phyloP scores from a whole-genome alignment of 1,140 invertebrate species.

The Drosophila cardini region DNA sequence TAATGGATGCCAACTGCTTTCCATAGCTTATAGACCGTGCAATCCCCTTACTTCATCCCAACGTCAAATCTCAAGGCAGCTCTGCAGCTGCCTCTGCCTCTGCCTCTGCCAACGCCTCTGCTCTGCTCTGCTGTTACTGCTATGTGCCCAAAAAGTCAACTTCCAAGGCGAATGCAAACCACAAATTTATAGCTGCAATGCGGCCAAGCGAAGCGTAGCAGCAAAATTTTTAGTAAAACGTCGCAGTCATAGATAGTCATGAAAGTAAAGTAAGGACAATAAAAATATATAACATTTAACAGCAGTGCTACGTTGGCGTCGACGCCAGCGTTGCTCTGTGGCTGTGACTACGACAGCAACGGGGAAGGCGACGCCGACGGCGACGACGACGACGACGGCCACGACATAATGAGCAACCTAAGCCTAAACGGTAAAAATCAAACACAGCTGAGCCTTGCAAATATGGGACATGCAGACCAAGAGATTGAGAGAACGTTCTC shows the following conservation, averaged over 20 bases:
- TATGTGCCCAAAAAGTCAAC: constrained; percentile 61
- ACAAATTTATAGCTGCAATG: constrained; percentile 82
- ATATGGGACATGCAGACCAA: constrained; percentile 63
- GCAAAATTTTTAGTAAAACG: constrained; percentile 56
- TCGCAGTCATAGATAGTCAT: constrained; percentile 58
- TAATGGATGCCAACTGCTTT: not conserved
- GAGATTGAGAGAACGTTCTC: not conserved
- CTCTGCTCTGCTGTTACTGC: constrained; percentile 7
- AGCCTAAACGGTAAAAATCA: constrained; percentile 62
- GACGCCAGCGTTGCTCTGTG: constrained; percentile 38
- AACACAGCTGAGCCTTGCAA: constrained; percentile 59
- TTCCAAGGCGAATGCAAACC: constrained; percentile 73
- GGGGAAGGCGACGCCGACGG: constrained; percentile 29
- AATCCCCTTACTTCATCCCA: not conserved
- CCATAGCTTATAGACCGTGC: not conserved
- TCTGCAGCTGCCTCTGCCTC: not conserved
- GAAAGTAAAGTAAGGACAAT: constrained; percentile 73
- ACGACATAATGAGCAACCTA: constrained; percentile 50
- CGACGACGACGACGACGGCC: constrained; percentile 22
- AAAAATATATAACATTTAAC: constrained; percentile 79
- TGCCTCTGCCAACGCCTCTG: not conserved
- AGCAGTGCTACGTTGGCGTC: constrained; percentile 41
- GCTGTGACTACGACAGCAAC: constrained; percentile 46
- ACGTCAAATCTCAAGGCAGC: constrained; percentile 20
- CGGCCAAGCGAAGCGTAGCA: constrained; percentile 66